phyloP scores from a whole-genome alignment of 2,113 vertebrate genomes.

The Hypocryptadius cinnamomeus region DNA sequence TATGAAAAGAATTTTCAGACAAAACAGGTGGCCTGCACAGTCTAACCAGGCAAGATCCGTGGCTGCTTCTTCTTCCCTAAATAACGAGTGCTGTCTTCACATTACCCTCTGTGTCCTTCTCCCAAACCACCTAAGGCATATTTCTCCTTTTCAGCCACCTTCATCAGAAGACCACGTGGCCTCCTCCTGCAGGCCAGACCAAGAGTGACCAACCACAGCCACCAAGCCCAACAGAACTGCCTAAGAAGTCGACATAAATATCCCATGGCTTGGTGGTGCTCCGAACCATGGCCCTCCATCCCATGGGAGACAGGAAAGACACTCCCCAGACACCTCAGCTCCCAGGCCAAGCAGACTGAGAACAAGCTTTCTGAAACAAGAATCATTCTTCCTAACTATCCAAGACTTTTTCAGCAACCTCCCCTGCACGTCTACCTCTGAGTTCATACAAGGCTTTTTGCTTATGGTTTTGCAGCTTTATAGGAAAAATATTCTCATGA shows the following conservation, averaged over 20 bases:
- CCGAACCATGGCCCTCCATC: neutral
- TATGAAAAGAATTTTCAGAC: neutral
- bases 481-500: neutral
- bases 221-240: neutral
- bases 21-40: neutral
- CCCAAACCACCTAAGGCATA: neutral
- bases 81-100: neutral
- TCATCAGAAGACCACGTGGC: constrained; percentile 55
- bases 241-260: neutral
- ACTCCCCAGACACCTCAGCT: neutral
- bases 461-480: constrained; percentile 38
- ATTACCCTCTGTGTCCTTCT: neutral
- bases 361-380: neutral
- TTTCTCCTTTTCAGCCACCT: constrained; percentile 44
- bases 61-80: neutral
- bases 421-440: neutral
- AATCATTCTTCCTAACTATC: neutral
- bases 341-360: neutral
- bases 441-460: neutral
- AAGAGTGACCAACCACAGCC: neutral
- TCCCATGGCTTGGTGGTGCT: neutral
- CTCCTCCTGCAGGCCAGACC: constrained; percentile 20
- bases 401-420: neutral
- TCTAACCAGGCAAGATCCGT: neutral
- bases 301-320: neutral